phyloP scores from a whole-genome alignment of 1,140 invertebrate species.

The Bacillus rossius region DNA sequence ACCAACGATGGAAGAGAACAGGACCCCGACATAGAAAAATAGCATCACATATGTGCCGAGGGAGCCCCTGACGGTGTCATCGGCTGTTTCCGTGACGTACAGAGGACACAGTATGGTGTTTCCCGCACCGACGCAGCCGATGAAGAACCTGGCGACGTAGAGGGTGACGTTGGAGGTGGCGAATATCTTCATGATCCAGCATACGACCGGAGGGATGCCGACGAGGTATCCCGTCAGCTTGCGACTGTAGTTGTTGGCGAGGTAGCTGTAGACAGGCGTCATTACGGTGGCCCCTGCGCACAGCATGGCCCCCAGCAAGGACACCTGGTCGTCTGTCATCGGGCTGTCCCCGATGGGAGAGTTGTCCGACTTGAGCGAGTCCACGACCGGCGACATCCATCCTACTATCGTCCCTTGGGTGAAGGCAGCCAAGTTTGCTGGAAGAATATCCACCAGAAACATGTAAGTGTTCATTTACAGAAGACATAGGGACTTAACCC shows the following conservation, averaged over 20 bases:
- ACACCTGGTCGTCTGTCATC: conserved; percentile 43
- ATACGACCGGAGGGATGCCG: conserved; percentile 25
- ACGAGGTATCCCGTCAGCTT: conserved; percentile 36
- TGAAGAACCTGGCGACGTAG: conserved; percentile 34
- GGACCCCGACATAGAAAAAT: conserved; percentile 50
- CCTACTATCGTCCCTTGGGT: conserved; percentile 42
- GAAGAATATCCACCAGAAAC: conserved; percentile 13
- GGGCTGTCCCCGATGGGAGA: conserved; percentile 37
- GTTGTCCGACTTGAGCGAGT: conserved; percentile 28
- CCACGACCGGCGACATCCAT: conserved; percentile 20
- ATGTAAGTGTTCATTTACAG: too few relatives aligned
- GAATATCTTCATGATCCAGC: conserved; percentile 40
- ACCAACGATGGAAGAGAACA: conserved; percentile 51
- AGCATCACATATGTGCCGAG: conserved; percentile 47
- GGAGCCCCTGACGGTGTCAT: conserved; percentile 48
- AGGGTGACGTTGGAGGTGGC: conserved; percentile 29
- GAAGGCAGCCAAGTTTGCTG: conserved; percentile 48
- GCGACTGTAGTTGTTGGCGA: conserved; percentile 40
- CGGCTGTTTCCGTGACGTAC: conserved; percentile 54
- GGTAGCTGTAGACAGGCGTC: conserved; percentile 28
- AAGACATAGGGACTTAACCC: too few relatives aligned
- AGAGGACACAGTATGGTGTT: conserved; percentile 42
- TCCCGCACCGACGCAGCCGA: conserved; percentile 47
- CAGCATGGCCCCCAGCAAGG: conserved; percentile 43
- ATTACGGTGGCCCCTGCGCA: conserved; percentile 35